Evolutionary conservation across 2,797 vertebrate species (phyloP).

Genomic region (Etheostoma nigrum): DNA sequence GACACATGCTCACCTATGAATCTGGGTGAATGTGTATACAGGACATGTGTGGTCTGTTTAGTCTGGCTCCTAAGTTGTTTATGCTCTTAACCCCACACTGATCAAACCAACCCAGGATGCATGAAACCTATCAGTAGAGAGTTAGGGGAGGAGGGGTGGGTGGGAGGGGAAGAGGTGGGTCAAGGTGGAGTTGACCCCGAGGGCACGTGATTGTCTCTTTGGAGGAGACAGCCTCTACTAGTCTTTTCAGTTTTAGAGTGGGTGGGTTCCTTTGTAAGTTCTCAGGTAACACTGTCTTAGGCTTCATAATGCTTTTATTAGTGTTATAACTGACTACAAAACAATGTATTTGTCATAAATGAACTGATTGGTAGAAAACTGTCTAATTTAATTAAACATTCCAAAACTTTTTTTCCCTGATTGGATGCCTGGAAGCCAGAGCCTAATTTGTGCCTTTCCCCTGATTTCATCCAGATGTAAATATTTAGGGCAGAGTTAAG

Average conservation of each 20-base stretch:
- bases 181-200: conserved; percentile 67
- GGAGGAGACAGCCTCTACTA: conserved; percentile 32
- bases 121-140: conserved; percentile 28
- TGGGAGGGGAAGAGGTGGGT: conserved; percentile 37
- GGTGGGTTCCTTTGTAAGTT: conserved; percentile 29
- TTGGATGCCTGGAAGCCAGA: conserved; percentile 50
- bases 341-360: conserved; percentile 1
- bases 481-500: conserved; percentile 61
- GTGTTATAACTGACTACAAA: neutral
- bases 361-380: conserved; percentile 20
- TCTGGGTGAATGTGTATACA: conserved; percentile 61
- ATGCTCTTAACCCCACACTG: conserved; percentile 59
- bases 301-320: conserved; percentile 21
- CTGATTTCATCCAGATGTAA: conserved; percentile 70
- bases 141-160: neutral
- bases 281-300: conserved; percentile 45
- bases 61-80: conserved; percentile 76
- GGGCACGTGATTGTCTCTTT: conserved; percentile 48
- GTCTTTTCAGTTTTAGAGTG: conserved; percentile 40
- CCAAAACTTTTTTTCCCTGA: conserved; percentile 37
- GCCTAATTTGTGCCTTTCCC: conserved; percentile 34
- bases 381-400: conserved; percentile 29
- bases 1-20: conserved; percentile 58
- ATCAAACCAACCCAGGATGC: conserved; percentile 31
- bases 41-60: conserved; percentile 85